Percentiles rank a stretch among this genome's conserved stretches.
Evolutionary conservation across 92 coral and sea anemone species (phyloP).

Genomic region (Chrysogorgia sp.): DNA sequence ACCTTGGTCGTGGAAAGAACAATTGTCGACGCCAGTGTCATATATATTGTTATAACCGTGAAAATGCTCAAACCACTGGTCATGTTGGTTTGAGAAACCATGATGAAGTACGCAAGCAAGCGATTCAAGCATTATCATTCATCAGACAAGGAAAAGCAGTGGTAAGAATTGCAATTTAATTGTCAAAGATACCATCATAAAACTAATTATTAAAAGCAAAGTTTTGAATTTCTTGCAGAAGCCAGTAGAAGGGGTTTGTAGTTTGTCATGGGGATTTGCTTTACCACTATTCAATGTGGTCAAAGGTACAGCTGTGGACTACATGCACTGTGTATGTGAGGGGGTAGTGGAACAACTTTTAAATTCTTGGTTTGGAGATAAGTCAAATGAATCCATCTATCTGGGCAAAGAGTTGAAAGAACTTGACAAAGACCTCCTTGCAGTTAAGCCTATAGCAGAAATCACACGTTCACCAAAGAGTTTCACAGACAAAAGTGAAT

Average conservation of each 20-base stretch:
- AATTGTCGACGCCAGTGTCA: no score
- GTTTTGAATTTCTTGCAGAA: conserved; percentile 2
- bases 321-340: conserved; percentile 68
- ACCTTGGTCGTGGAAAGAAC: neutral
- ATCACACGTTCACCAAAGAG: conserved; percentile 23
- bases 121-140: no score
- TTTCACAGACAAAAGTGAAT: no score
- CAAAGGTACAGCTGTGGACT: conserved; percentile 61
- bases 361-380: conserved; percentile 52
- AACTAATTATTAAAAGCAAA: no score
- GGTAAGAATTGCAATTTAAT: no score
- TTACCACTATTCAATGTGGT: conserved; percentile 51
- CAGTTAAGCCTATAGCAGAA: conserved; percentile 15
- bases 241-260: conserved; percentile 51
- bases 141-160: no score
- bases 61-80: no score
- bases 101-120: no score
- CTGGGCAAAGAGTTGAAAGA: conserved; percentile 17
- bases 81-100: no score
- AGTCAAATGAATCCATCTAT: neutral
- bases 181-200: no score
- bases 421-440: conserved; percentile 14
- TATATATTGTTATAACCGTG: no score
- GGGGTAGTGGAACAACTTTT: conserved; percentile 58
- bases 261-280: conserved; percentile 56